Conservation (phyloP, 2,113 vertebrate species). For the Platysteira castanea region DNA sequence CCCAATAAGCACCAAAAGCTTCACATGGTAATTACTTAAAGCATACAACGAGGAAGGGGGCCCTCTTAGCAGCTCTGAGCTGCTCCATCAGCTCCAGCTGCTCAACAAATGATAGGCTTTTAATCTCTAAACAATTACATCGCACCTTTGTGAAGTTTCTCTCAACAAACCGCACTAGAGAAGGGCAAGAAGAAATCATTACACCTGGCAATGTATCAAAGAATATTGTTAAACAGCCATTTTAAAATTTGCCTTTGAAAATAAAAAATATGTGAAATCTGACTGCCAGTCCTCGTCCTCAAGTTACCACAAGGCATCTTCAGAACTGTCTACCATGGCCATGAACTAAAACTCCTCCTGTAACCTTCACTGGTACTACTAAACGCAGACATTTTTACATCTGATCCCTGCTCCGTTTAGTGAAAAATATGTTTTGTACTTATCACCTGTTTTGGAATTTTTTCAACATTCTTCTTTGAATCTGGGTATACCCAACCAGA, state of each 20-base stretch:
- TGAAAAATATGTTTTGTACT: neutral
- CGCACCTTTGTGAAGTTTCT: neutral
- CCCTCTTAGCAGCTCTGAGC: neutral
- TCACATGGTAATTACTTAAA: neutral
- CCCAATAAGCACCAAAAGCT: neutral
- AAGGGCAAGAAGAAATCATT: neutral
- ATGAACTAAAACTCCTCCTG: neutral
- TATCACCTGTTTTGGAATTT: conserved; percentile 78
- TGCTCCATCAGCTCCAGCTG: neutral
- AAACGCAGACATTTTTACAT: neutral
- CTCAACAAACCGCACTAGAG: neutral
- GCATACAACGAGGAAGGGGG: neutral
- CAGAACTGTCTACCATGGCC: neutral
- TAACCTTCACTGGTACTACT: neutral
- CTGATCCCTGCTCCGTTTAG: neutral
- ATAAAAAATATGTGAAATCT: neutral
- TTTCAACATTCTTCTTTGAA: conserved; percentile 75
- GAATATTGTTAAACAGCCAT: neutral
- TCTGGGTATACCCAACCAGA: conserved; percentile 61
- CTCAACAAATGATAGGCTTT: neutral
- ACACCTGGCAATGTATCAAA: neutral
- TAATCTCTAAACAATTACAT: neutral
- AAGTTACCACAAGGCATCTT: neutral
- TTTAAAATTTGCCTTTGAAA: neutral
- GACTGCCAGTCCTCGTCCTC: neutral